A percentile compares a stretch with the other conserved stretches of the same genome.
Evolutionary conservation across 2,113 vertebrate species (phyloP).

Genomic region (Tenebrosternarchus preto): DNA sequence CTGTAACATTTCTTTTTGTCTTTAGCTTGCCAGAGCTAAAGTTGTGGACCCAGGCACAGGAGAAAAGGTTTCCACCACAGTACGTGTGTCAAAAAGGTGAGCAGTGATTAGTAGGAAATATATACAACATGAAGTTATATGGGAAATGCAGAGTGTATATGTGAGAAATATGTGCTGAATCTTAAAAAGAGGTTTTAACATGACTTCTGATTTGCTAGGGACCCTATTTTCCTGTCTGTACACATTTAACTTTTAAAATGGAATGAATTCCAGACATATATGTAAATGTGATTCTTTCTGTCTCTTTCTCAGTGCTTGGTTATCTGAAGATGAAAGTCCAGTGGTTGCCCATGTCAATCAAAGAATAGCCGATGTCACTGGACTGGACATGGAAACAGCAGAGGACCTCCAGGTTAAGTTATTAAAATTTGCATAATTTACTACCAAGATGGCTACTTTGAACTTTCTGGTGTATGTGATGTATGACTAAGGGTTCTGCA

Average conservation of each 20-base stretch:
- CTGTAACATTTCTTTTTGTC: not conserved
- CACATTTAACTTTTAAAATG: not conserved
- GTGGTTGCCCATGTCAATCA: slow-evolving; percentile 46
- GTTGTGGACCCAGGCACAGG: slow-evolving; percentile 48
- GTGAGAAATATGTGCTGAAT: not conserved
- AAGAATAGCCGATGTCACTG: slow-evolving; percentile 48
- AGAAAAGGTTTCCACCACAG: slow-evolving; percentile 1
- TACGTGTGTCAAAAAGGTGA: slow-evolving; percentile 59
- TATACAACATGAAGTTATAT: not conserved
- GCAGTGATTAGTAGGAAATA: not conserved
- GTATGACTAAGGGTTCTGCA: not conserved
- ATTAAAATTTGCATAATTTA: not conserved
- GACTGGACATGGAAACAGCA: slow-evolving; percentile 52
- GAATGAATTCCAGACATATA: not conserved
- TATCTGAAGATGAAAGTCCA: slow-evolving; percentile 50
- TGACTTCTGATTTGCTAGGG: not conserved
- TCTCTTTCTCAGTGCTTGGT: slow-evolving; percentile 51
- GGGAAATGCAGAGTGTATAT: not conserved
- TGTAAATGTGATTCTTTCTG: not conserved
- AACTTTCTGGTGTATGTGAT: not conserved
- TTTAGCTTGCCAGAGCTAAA: slow-evolving; percentile 56
- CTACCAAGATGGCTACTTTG: too few species aligned
- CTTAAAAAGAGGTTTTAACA: not conserved
- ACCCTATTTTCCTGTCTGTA: not conserved
- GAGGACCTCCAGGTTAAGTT: slow-evolving; percentile 56